Conservation (phyloP, 1,140 invertebrate genomes). For the Drosophila repletoides region DNA sequence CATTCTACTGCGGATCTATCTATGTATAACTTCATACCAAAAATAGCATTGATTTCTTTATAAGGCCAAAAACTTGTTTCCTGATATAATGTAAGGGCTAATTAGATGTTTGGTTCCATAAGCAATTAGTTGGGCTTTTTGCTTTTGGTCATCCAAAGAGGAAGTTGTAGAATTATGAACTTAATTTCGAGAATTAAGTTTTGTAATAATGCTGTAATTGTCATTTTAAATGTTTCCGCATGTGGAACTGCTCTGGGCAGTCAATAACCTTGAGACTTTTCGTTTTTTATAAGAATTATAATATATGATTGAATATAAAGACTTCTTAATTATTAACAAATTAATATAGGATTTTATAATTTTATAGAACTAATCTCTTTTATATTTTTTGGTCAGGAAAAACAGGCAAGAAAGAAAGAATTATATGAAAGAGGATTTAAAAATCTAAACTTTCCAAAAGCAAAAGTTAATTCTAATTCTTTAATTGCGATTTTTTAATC, state of each 20-base stretch:
- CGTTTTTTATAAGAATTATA: background rate
- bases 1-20: too few relatives aligned
- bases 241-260: background rate
- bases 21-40: constrained; percentile 9
- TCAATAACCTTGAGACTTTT: constrained; percentile 11
- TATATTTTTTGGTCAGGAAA: too few relatives aligned
- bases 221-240: constrained; percentile 26
- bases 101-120: background rate
- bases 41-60: background rate
- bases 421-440: too few relatives aligned
- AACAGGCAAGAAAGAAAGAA: too few relatives aligned
- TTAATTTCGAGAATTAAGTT: constrained; percentile 20
- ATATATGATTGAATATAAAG: too few relatives aligned
- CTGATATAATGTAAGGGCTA: background rate
- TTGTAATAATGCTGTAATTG: constrained; percentile 33
- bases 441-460: too few relatives aligned
- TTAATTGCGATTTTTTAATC: too few relatives aligned
- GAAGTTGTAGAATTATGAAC: constrained; percentile 10
- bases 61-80: background rate
- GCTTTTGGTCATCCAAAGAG: constrained; percentile 9
- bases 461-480: too few relatives aligned
- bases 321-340: too few relatives aligned
- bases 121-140: constrained; percentile 15
- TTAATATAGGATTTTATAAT: too few relatives aligned
- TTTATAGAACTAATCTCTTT: too few relatives aligned